phyloP scores from a whole-genome alignment of 64 coral and sea anemone genomes.

The Platygyra sinensis region DNA sequence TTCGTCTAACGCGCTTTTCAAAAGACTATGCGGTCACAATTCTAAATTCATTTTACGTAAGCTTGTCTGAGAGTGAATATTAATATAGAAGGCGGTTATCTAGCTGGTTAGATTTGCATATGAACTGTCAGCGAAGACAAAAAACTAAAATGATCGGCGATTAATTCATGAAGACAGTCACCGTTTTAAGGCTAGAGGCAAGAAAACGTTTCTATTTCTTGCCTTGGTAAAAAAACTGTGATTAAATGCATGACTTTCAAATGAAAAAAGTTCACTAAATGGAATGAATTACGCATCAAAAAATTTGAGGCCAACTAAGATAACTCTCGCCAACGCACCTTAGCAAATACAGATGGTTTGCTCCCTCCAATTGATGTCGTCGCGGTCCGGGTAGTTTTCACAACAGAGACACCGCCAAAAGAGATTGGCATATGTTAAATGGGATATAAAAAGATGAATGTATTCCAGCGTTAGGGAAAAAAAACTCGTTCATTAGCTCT shows the following conservation, averaged over 20 bases:
- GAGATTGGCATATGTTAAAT: not conserved
- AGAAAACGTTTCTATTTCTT: too few species aligned
- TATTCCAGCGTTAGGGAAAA: too few species aligned
- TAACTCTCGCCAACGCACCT: not conserved
- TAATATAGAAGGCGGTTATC: constrained; percentile 6
- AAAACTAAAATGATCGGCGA: not conserved
- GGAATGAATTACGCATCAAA: not conserved
- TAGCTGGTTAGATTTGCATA: constrained; percentile 1
- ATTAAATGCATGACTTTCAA: not conserved
- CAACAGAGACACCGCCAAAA: not conserved
- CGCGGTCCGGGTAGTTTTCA: not conserved
- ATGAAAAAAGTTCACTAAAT: not conserved
- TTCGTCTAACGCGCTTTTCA: not conserved
- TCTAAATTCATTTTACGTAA: not conserved
- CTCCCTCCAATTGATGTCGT: not conserved
- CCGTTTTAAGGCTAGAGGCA: not conserved
- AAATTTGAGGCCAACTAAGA: not conserved
- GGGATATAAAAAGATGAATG: not conserved
- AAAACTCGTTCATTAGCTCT: too few species aligned
- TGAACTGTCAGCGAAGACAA: constrained; percentile 7
- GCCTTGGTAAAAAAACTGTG: not conserved
- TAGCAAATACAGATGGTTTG: constrained; percentile 18
- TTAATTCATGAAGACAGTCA: not conserved
- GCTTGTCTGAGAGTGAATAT: not conserved
- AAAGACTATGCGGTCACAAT: not conserved